Conservation (phyloP, 2,888 invertebrate species). For the Mesoligia furuncula region DNA sequence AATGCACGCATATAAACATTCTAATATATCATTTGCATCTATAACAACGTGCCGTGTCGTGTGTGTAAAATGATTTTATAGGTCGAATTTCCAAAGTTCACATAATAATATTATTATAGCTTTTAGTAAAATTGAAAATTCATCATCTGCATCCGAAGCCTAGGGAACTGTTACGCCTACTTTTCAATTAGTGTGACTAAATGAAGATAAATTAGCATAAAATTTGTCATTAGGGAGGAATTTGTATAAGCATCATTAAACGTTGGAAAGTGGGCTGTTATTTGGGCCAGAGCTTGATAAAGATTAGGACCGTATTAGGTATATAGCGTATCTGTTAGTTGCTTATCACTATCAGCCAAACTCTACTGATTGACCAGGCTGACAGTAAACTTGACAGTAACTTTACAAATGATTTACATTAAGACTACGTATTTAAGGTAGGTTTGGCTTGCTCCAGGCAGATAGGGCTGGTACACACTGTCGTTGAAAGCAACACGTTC, state of each 20-base stretch:
- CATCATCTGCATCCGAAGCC: constrained; percentile 28
- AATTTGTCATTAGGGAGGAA: constrained; percentile 3
- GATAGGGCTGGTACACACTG: neutral
- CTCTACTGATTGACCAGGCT: neutral
- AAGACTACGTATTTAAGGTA: neutral
- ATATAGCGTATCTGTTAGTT: neutral
- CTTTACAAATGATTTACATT: constrained; percentile 5
- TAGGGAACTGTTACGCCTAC: constrained; percentile 54
- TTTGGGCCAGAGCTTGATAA: constrained; percentile 21
- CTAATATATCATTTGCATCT: constrained; percentile 17
- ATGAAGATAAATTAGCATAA: constrained; percentile 24
- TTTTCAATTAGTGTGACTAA: constrained; percentile 44
- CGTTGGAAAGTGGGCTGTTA: constrained; percentile 1
- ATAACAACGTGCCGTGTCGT: constrained; percentile 25
- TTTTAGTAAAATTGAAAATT: constrained; percentile 38
- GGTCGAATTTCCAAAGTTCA: constrained; percentile 33
- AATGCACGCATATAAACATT: constrained; percentile 51
- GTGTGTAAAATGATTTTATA: constrained; percentile 19
- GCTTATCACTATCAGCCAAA: neutral
- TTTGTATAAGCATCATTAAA: neutral
- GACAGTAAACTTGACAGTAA: neutral
- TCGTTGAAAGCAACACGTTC: constrained; percentile 23
- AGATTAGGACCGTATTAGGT: neutral
- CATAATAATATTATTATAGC: constrained; percentile 39
- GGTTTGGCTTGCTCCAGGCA: neutral